A percentile compares a stretch with the other conserved stretches of the same genome.
These are phyloP conservation scores for Perizoma flavofasciatum DNA, from an alignment of 2,888 invertebrate species.

Conservation along the genomic window DNA sequence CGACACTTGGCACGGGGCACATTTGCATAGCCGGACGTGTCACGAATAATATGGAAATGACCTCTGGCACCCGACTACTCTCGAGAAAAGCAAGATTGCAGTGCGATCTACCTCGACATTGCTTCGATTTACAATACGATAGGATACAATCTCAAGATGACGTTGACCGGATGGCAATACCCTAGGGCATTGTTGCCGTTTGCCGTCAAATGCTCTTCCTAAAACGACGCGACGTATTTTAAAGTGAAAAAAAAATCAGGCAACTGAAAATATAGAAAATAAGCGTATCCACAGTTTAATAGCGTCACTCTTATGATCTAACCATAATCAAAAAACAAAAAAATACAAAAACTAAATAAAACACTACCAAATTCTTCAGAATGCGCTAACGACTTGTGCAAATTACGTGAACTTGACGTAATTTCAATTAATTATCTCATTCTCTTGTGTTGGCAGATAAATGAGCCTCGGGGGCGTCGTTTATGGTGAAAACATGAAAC, in stretches of 20 bases:
- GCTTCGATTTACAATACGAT: constrained; percentile 65
- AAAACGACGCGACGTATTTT: background rate
- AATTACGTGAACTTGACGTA: constrained; percentile 58
- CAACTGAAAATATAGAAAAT: background rate
- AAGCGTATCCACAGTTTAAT: background rate
- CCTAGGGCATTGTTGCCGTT: constrained; percentile 1
- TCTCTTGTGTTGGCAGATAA: constrained; percentile 65
- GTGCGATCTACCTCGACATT: constrained; percentile 61
- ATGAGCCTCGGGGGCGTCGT: constrained; percentile 67
- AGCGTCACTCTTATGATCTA: too few relatives aligned
- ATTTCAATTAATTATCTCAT: constrained; percentile 76
- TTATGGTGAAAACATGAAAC: constrained; percentile 67
- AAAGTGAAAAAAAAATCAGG: background rate
- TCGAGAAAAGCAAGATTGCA: constrained; percentile 49
- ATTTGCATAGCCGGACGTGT: constrained; percentile 81
- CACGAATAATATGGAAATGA: constrained; percentile 80
- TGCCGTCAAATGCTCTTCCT: constrained; percentile 1
- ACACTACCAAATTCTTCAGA: constrained; percentile 29
- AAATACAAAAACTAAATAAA: background rate
- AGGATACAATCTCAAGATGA: constrained; percentile 42
- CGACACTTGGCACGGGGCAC: constrained; percentile 48
- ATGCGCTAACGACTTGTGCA: constrained; percentile 45
- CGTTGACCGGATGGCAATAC: constrained; percentile 18
- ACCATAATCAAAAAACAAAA: too few relatives aligned
- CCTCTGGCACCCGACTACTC: constrained; percentile 43